Evolutionary conservation across 2,797 vertebrate species (phyloP).

Genomic region (Argya squamiceps): DNA sequence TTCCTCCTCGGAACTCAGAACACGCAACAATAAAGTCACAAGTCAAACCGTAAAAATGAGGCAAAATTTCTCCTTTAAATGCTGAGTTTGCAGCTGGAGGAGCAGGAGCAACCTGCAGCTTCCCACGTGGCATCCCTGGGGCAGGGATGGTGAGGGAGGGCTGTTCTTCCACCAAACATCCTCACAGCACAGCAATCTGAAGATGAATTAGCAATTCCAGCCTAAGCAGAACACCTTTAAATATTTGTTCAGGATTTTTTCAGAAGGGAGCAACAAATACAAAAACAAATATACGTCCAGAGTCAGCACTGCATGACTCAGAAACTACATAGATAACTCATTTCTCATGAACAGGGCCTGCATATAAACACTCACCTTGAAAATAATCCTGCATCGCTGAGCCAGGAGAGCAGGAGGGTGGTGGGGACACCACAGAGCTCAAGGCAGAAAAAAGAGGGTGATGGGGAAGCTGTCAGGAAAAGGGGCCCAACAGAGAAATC

Average conservation of each 20-base stretch:
- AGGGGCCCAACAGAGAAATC: background rate
- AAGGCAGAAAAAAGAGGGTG: background rate
- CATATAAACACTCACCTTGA: background rate
- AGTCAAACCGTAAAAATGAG: background rate
- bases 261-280: background rate
- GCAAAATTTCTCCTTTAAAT: background rate
- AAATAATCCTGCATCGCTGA: background rate
- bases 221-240: background rate
- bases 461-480: background rate
- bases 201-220: background rate
- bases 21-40: background rate
- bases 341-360: background rate
- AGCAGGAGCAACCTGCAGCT: background rate
- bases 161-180: background rate
- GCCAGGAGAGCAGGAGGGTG: background rate
- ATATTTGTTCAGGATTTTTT: background rate
- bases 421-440: background rate
- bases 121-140: background rate
- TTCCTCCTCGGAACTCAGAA: background rate
- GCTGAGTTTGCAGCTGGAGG: background rate
- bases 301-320: background rate
- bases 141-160: background rate
- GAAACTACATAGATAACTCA: background rate
- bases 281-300: background rate
- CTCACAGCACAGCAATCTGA: accelerated